Evolutionary conservation across 2,113 vertebrate species (phyloP).

Genomic region (Xiphophorus maculatus): DNA sequence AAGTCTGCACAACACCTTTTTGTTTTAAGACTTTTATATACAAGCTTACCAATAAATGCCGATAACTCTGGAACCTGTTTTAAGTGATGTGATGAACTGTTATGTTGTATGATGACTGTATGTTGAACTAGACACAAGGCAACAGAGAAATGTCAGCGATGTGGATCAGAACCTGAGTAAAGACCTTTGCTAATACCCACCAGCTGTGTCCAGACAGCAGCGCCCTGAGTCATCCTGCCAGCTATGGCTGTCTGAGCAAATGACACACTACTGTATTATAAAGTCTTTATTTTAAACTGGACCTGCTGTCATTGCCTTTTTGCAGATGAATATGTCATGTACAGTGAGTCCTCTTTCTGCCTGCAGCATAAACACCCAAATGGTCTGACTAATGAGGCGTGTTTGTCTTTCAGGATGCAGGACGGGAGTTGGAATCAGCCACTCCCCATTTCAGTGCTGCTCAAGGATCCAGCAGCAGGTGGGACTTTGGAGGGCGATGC

Average conservation of each 20-base stretch:
- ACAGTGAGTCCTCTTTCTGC: neutral
- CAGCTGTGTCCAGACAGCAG: conserved; percentile 65
- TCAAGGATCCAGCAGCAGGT: conserved; percentile 75
- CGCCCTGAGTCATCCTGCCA: conserved; percentile 67
- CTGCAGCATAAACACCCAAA: conserved; percentile 1
- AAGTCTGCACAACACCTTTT: too few relatives aligned
- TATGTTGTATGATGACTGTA: neutral
- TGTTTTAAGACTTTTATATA: too few relatives aligned
- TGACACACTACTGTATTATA: conserved; percentile 6
- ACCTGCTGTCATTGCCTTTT: conserved; percentile 19
- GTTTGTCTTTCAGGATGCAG: conserved; percentile 84
- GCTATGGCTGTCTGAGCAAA: conserved; percentile 14
- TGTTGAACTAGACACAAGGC: conserved; percentile 12
- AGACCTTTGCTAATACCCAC: conserved; percentile 64
- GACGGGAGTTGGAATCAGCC: conserved; percentile 81
- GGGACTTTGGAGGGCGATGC: conserved; percentile 63
- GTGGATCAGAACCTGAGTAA: conserved; percentile 48
- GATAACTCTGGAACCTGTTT: too few relatives aligned
- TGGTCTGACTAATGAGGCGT: neutral
- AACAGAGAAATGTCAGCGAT: conserved; percentile 48
- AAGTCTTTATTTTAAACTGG: conserved; percentile 31
- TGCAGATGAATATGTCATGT: neutral
- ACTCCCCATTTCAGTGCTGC: conserved; percentile 78
- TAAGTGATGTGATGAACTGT: neutral
- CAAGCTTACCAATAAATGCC: too few relatives aligned